Conservation (phyloP, 2,797 vertebrate genomes). For the Cygnus olor region DNA sequence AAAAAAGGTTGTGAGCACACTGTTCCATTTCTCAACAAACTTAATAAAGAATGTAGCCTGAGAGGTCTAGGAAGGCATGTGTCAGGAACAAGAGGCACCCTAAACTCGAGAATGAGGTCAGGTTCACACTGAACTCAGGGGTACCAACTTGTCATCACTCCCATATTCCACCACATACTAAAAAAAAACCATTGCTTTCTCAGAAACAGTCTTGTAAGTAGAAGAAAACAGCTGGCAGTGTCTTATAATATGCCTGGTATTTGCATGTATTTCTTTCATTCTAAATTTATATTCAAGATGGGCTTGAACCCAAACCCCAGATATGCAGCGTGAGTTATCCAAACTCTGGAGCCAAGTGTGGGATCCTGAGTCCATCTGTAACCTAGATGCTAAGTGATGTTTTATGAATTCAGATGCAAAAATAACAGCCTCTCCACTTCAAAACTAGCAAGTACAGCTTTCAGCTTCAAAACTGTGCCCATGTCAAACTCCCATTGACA, state of each 20-base stretch:
- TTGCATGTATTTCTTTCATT: conserved; percentile 58
- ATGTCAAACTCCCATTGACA: conserved; percentile 48
- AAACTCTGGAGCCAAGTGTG: conserved; percentile 47
- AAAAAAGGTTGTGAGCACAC: conserved; percentile 42
- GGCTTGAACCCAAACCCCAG: conserved; percentile 65
- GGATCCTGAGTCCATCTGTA: conserved; percentile 65
- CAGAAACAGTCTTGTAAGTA: conserved; percentile 4
- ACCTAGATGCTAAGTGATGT: conserved; percentile 16
- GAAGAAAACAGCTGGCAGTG: conserved; percentile 67
- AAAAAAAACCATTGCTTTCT: conserved; percentile 36
- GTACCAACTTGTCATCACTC: conserved; percentile 62
- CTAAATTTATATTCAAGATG: conserved; percentile 60
- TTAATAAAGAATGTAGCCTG: conserved; percentile 48
- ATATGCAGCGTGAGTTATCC: conserved; percentile 41
- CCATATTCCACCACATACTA: background rate
- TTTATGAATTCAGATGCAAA: conserved; percentile 52
- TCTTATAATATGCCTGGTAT: conserved; percentile 51
- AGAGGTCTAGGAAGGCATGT: conserved; percentile 25
- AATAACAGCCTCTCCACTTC: conserved; percentile 50
- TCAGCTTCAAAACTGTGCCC: conserved; percentile 49
- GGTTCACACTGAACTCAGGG: conserved; percentile 39
- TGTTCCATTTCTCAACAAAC: conserved; percentile 58
- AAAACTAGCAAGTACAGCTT: conserved; percentile 30
- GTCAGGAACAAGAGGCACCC: conserved; percentile 25
- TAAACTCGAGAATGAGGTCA: conserved; percentile 56